phyloP scores from a whole-genome alignment of 2,797 vertebrate genomes.

The Poeciliopsis turneri region DNA sequence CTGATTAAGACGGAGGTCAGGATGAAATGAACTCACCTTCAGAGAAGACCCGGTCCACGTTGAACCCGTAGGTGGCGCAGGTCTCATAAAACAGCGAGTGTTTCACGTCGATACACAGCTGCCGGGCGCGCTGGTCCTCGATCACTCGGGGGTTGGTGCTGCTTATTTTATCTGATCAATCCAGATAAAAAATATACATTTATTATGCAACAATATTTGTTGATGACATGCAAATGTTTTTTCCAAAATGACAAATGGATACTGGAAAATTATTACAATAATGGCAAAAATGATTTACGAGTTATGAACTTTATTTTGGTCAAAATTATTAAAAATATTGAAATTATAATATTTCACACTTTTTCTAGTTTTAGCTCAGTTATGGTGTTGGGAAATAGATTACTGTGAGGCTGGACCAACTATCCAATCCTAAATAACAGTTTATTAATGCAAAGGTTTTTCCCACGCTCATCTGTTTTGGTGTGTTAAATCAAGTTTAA shows the following conservation, averaged over 20 bases:
- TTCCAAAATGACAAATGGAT: background rate
- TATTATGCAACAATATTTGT: background rate
- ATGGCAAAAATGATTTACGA: background rate
- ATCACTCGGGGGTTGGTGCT: conserved; percentile 89
- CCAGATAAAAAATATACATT: background rate
- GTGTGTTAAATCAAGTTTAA: background rate
- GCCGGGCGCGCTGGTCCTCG: conserved; percentile 88
- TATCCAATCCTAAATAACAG: too few species aligned
- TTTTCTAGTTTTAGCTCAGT: background rate
- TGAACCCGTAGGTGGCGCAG: conserved; percentile 96
- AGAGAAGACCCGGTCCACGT: conserved; percentile 94
- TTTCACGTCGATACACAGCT: conserved; percentile 85
- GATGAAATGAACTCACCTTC: conserved; percentile 82
- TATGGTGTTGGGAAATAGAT: background rate
- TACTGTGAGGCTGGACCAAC: background rate
- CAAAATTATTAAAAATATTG: background rate
- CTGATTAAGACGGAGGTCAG: background rate
- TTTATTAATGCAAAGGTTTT: background rate
- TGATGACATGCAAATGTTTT: background rate
- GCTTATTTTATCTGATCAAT: conserved; percentile 89
- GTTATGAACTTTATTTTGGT: background rate
- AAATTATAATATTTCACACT: background rate
- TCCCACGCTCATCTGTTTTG: background rate
- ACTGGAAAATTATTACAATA: background rate
- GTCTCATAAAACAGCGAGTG: conserved; percentile 95